Evolutionary conservation across 53 echinoderm and acorn worm species (phyloP), one percentile per base, ranked within the genome.

Genomic region (Hippasteria phrygiana): DNA sequence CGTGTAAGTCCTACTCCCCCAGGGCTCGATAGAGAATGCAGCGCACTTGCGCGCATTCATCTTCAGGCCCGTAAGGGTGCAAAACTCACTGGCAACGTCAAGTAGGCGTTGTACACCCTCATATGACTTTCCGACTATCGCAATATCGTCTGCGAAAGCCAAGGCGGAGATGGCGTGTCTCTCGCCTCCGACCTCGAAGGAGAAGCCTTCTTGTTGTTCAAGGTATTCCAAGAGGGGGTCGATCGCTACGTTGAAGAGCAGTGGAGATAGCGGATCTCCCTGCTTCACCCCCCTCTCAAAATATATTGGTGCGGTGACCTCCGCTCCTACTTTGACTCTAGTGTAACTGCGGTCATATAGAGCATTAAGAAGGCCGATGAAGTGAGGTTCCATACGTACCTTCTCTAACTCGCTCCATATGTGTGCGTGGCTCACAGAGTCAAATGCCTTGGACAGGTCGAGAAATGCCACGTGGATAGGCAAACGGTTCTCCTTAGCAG

Each of bases 201-300:
- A 46, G n/a, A 26, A 75, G 39, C 76, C 76, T 43, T 75, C 45
- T 48, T 75, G 39, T 8, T 27, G 3, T 13, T 75, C 76, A 1
- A 75, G 50, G n/a, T 22, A 22, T 27, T 41, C 22, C 76, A 75
- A 20, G 12, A 75, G 76, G 28, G 76, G 76, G 31, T 75, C 76
- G 8, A 75, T 46, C 34, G 76, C 76, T 24, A 75, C 39, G 31
- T 75, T 75, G 50, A 75, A 75, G 4, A 75, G 76, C 45, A 75
- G 27, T 5, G 76, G 76, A 9, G 76, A 75, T 17, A 75, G 31
- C 45, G 76, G 76, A 39, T 75, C 76, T 27, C 76, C 76, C 69
- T 69, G 69, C 34, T 69, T 69, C n/a, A n/a, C n/a, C n/a, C n/a
- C n/a, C n/a, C n/a, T n/a, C n/a, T n/a, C n/a, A n/a, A n/a, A n/a